phyloP scores from a whole-genome alignment of 2,888 invertebrate genomes.

The Timandra comae region DNA sequence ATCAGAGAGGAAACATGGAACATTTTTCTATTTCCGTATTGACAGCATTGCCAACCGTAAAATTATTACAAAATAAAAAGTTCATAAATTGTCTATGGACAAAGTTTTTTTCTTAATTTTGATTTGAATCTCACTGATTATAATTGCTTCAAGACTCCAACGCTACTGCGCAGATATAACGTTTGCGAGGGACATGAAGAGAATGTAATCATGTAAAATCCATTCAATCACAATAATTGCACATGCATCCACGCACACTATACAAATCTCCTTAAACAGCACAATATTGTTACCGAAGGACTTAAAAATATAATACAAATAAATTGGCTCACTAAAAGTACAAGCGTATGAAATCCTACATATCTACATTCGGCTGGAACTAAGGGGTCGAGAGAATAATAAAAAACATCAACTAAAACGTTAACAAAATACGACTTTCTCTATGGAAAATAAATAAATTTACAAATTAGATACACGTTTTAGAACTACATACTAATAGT shows the following conservation, averaged over 20 bases:
- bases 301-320: slow-evolving; percentile 65
- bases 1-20: slow-evolving; percentile 22
- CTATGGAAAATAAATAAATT: slow-evolving; percentile 76
- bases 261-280: slow-evolving; percentile 47
- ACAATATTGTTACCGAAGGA: slow-evolving; percentile 55
- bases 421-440: slow-evolving; percentile 77
- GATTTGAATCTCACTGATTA: slow-evolving; percentile 17
- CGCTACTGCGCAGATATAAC: slow-evolving; percentile 35
- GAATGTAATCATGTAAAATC: slow-evolving; percentile 50
- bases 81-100: no score
- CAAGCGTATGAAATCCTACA: slow-evolving; percentile 75
- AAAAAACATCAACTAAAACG: slow-evolving; percentile 75
- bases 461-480: slow-evolving; percentile 75
- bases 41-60: no score
- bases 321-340: slow-evolving; percentile 71
- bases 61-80: no score
- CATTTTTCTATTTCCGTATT: no score
- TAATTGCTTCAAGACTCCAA: slow-evolving; percentile 17
- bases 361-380: slow-evolving; percentile 71
- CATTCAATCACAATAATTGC: slow-evolving; percentile 58
- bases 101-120: no score
- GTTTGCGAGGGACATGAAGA: slow-evolving; percentile 52
- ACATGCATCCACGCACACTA: slow-evolving; percentile 45
- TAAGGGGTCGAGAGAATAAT: slow-evolving; percentile 63
- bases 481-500: slow-evolving; percentile 66